phyloP scores from a whole-genome alignment of 2,888 invertebrate genomes.

The Dryococelus australis region DNA sequence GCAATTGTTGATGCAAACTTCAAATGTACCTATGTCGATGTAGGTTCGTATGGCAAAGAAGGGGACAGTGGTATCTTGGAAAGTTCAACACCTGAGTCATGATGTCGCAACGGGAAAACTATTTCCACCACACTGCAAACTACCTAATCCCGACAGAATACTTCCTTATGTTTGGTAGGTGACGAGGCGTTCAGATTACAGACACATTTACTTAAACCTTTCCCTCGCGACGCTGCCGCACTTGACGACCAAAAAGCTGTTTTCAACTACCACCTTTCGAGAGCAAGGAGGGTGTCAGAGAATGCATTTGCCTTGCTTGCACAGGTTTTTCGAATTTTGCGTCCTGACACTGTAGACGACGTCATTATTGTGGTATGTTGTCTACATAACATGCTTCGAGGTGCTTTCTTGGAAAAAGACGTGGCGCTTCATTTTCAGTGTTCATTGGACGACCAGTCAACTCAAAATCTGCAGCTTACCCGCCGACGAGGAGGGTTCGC shows the following conservation, averaged over 20 bases:
- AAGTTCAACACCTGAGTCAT: not conserved
- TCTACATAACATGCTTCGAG: not conserved
- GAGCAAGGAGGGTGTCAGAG: constrained; percentile 39
- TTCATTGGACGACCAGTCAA: not conserved
- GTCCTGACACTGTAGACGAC: not conserved
- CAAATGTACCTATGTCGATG: constrained; percentile 11
- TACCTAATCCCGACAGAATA: not conserved
- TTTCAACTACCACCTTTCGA: constrained; percentile 39
- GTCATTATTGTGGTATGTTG: not conserved
- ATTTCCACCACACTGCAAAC: not conserved
- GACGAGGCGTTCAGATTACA: constrained; percentile 41
- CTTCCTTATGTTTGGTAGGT: constrained; percentile 37
- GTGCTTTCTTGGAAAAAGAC: not conserved
- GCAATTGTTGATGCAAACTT: constrained; percentile 26
- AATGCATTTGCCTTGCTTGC: constrained; percentile 39
- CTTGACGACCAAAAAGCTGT: constrained; percentile 30
- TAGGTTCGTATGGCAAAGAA: constrained; percentile 32
- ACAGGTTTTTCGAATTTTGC: not conserved
- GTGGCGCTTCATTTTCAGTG: not conserved
- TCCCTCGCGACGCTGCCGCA: constrained; percentile 30
- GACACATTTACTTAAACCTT: constrained; percentile 27
- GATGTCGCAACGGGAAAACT: not conserved
- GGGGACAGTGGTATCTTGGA: constrained; percentile 27
- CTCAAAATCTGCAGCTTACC: not conserved
- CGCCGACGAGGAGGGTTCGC: not conserved